A percentile compares a stretch with the other conserved stretches of the same genome.
Evolutionary conservation across 2,113 vertebrate species (phyloP).

Genomic region (Numenius arquata): DNA sequence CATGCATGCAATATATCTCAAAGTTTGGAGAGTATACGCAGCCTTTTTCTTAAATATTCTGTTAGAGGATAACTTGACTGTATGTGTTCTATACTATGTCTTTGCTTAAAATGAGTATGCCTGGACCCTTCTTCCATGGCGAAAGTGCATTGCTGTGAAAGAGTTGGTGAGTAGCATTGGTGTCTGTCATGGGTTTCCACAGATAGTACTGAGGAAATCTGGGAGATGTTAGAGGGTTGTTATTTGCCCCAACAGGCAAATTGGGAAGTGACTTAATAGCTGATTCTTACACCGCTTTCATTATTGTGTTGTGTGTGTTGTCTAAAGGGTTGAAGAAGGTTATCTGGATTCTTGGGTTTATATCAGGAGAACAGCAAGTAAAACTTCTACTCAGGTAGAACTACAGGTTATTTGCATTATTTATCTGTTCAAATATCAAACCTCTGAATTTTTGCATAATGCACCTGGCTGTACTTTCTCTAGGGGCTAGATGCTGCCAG

Average conservation of each 20-base stretch:
- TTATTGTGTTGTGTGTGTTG: not conserved
- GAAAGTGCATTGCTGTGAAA: not conserved
- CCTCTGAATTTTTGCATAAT: not conserved
- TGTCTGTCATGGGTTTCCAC: not conserved
- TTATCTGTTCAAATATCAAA: not conserved
- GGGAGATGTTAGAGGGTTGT: not conserved
- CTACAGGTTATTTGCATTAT: not conserved
- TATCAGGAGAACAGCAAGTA: not conserved
- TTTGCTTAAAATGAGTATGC: not conserved
- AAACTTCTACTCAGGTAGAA: not conserved
- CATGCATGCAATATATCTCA: rapidly evolving
- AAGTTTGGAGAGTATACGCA: not conserved
- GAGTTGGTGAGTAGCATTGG: not conserved
- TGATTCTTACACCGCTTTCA: not conserved
- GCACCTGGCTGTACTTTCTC: not conserved
- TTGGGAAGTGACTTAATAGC: not conserved
- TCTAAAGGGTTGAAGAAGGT: not conserved
- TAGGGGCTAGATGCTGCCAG: not conserved
- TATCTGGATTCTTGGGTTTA: not conserved
- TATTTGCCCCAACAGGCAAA: not conserved
- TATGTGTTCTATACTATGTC: not conserved
- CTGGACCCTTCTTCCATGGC: not conserved
- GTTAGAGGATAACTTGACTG: not conserved
- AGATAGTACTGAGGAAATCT: not conserved
- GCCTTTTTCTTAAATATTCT: not conserved